Base-by-base conservation (phyloP, 2,113 vertebrate genomes). In the Hypanus sabinus region DNA sequence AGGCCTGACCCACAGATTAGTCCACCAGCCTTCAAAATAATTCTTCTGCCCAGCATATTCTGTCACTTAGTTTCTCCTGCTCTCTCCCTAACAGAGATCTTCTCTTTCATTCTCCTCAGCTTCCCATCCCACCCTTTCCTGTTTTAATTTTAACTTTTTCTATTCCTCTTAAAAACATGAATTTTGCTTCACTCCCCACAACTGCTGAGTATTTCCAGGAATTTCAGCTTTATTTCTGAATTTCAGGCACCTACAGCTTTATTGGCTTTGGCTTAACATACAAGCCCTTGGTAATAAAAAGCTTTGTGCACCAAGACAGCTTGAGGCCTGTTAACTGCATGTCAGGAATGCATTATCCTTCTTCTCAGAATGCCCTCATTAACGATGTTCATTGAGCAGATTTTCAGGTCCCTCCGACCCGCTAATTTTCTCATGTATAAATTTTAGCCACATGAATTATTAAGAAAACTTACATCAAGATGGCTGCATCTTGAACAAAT, bases 291-390 rank as follows among this genome's bases (percentile, higher is more conserved):
- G 33, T 22, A 38, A 6, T 38, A n/a, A 68, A 70, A 70, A n/a
- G 10, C 30, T 33, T 90, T 92, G 88, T 92, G 88, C 36, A 92
- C 68, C 36, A 6, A n/a, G 36, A 92, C 65, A 20, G 46, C 0
- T 71, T 71, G 8, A 90, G 68, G 62, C 16, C 88, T 11, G 33
- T 70, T 92, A 92, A 92, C 70, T 92, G 88, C 33, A 30, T 36
- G 18, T 70, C 33, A n/a, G 62, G n/a, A 92, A 70, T 68, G 65
- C 88, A 70, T 92, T 92, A 70, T 36, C 88, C 20, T 38, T 33
- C 38, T 92, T 70, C n/a, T 92, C n/a, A 92, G 88, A 92, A 33
- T 71, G 88, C 70, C 30, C 33, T 70, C 65, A 92, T 38, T 92
- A 70, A 92, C 9, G 4, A 68, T 36, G 30, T 68, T 68, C 62